Evolutionary conservation across 53 echinoderm and acorn worm species (phyloP), one percentile per base, ranked within the genome.

Genomic region (Luidia sarsii): DNA sequence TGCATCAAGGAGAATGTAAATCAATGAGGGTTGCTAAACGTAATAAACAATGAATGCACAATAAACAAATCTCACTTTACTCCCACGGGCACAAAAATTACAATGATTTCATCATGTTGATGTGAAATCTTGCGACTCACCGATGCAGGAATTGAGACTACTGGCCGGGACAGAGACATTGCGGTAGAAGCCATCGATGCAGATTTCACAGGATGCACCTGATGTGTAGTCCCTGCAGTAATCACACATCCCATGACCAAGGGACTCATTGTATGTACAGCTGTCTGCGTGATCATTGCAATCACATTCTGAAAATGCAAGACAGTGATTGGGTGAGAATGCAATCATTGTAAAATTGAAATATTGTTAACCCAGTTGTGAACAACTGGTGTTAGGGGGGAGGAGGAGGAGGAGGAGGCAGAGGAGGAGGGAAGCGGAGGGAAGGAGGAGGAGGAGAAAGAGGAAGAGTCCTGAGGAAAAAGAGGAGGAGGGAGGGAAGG

Each of bases 251-350:
- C 99, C 99, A 35, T 84, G 84, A 16, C 85, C 85, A n/a, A 91
- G 48, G 3, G 84, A 84, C n/a, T 61, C 80, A 63, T 89, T 82
- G 70, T 94, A 99, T 1, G 83, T 59, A 63, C 99, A 99, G 67
- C 91, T 93, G 27, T 50, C 75, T 20, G 91, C 91, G 79, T 99
- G 99, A 27, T 82, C 85, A 62, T 91, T 89, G 64, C 99, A 99
- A 36, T 65, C 70, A 55, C 99, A 99, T 68, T 89, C 94, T 94
- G 74, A 3, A 83, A 33, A 39, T n/a, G n/a, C n/a, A n/a, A n/a
- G n/a, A n/a, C n/a, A n/a, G n/a, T n/a, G n/a, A n/a, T n/a, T n/a
- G n/a, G n/a, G n/a, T n/a, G n/a, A n/a, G n/a, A n/a, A n/a, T n/a
- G n/a, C n/a, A n/a, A n/a, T n/a, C n/a, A n/a, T n/a, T n/a, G n/a